Evolutionary conservation across 1,140 invertebrate genomes (phyloP).

Genomic region (Zeugodacus cucurbitae): DNA sequence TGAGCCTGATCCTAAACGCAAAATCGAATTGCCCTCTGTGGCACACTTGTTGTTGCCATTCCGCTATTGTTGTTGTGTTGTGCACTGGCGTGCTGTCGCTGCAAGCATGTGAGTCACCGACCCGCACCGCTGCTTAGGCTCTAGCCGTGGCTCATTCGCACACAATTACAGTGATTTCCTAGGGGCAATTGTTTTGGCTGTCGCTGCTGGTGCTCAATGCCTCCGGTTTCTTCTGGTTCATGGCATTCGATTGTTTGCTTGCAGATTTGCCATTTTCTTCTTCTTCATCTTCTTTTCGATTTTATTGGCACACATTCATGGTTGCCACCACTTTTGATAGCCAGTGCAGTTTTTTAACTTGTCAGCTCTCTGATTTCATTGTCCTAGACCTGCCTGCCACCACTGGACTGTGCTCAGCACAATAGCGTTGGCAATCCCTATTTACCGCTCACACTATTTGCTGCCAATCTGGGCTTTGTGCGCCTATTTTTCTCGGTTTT

Average conservation of each 20-base stretch:
- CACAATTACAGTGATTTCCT: constrained; percentile 4
- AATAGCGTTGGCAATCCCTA: neutral
- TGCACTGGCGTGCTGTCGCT: neutral
- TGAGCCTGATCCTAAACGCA: neutral
- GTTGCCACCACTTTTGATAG: no score
- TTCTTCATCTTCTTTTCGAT: neutral
- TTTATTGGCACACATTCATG: neutral
- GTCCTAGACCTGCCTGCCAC: neutral
- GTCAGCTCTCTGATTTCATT: neutral
- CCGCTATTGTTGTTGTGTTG: neutral
- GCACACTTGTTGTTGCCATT: neutral
- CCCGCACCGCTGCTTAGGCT: neutral
- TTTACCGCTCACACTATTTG: neutral
- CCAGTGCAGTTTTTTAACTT: neutral
- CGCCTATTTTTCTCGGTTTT: neutral
- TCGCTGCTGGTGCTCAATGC: constrained; percentile 20
- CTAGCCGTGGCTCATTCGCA: neutral
- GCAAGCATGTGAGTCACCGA: neutral
- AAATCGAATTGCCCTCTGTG: constrained; percentile 14
- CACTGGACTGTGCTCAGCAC: neutral
- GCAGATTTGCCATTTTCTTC: neutral
- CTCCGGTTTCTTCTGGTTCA: neutral
- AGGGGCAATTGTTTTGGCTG: constrained; percentile 17
- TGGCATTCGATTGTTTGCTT: neutral
- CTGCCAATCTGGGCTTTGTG: neutral